phyloP scores from a whole-genome alignment of 2,797 vertebrate genomes.

The Carapus acus region DNA sequence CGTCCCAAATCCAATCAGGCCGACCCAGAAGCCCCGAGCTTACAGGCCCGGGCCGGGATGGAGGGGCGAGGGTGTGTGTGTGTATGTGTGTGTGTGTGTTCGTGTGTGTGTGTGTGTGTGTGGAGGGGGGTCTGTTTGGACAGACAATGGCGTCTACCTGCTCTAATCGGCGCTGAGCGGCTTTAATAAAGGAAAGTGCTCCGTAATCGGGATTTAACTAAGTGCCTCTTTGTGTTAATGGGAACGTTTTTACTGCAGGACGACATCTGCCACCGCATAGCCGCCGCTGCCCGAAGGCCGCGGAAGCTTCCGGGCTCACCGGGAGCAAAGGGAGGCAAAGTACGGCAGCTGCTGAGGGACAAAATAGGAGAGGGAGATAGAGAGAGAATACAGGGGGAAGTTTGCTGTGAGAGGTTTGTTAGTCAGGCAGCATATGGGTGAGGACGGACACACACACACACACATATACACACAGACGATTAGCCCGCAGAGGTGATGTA shows the following conservation, averaged over 20 bases:
- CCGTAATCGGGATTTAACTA: constrained; percentile 78
- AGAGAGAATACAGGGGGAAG: too few species aligned
- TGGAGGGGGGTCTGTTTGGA: constrained; percentile 69
- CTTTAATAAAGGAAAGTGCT: constrained; percentile 84
- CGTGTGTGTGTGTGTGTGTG: too few species aligned
- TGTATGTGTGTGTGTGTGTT: too few species aligned
- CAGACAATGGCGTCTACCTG: constrained; percentile 79
- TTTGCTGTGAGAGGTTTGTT: too few species aligned
- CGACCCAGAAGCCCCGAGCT: constrained; percentile 65
- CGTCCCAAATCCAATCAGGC: constrained; percentile 74
- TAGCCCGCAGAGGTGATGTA: too few species aligned
- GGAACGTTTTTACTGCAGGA: constrained; percentile 76
- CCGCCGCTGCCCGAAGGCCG: constrained; percentile 54
- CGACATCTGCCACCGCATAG: constrained; percentile 76
- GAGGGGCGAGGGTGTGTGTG: constrained; percentile 50
- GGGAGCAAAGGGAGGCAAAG: background rate
- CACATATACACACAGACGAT: too few species aligned
- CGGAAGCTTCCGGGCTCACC: constrained; percentile 23
- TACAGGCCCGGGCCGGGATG: constrained; percentile 46
- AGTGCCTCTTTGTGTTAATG: constrained; percentile 82
- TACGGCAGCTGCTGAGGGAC: background rate
- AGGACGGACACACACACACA: too few species aligned
- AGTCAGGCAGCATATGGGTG: too few species aligned
- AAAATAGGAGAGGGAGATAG: too few species aligned
- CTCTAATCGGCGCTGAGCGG: constrained; percentile 68